Evolutionary conservation across 2,797 vertebrate species (phyloP).

Genomic region (Setipinna tenuifilis): DNA sequence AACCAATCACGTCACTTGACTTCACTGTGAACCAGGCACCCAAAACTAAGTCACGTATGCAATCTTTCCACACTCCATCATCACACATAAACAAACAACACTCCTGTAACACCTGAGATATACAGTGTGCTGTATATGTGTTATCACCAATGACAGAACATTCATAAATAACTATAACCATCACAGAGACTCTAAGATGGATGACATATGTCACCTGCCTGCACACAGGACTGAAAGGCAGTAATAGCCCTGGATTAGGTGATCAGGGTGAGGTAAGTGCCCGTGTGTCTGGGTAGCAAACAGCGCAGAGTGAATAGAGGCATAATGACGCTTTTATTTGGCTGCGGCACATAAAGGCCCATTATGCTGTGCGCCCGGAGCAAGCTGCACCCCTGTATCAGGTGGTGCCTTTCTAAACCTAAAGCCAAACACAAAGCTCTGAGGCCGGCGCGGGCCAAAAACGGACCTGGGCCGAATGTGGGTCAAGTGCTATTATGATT

Average conservation of each 20-base stretch:
- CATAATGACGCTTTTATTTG: slow-evolving; percentile 25
- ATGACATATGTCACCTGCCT: slow-evolving; percentile 38
- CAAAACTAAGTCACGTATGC: neutral
- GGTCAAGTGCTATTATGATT: neutral
- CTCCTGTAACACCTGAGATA: neutral
- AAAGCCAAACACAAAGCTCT: slow-evolving; percentile 1
- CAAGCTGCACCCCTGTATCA: slow-evolving; percentile 14
- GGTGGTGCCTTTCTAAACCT: slow-evolving; percentile 15
- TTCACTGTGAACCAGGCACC: neutral
- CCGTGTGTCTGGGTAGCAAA: slow-evolving; percentile 41
- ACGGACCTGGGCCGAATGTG: neutral
- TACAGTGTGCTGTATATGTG: neutral
- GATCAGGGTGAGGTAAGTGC: slow-evolving; percentile 33
- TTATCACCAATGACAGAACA: neutral
- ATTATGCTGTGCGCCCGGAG: slow-evolving; percentile 20
- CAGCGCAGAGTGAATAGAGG: slow-evolving; percentile 25
- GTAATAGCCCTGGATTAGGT: slow-evolving; percentile 31
- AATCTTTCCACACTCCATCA: neutral
- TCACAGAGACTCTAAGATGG: neutral
- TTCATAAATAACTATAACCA: neutral
- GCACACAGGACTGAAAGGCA: slow-evolving; percentile 31
- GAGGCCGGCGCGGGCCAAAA: neutral
- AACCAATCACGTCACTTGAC: neutral
- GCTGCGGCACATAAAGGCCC: slow-evolving; percentile 36
- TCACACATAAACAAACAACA: neutral